Evolutionary conservation across 2,797 vertebrate species (phyloP).

Genomic region (Columba guinea): DNA sequence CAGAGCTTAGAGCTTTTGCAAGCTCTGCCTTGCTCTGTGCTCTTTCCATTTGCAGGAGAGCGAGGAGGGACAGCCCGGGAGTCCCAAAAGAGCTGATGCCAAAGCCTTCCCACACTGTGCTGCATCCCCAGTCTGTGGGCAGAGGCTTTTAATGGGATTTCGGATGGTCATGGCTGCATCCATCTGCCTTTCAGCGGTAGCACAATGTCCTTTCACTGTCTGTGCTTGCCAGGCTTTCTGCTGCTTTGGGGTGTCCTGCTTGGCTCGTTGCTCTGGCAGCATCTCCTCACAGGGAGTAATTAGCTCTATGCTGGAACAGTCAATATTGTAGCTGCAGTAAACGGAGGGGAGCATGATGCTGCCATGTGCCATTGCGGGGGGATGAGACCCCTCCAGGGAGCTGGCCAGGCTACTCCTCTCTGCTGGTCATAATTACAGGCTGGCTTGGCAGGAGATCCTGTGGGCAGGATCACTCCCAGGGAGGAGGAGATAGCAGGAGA

Average conservation of each 20-base stretch:
- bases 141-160: not conserved
- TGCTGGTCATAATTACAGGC: not conserved
- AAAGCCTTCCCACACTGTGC: not conserved
- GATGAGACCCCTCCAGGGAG: not conserved
- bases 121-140: not conserved
- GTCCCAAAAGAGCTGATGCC: not conserved
- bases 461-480: not conserved
- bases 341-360: not conserved
- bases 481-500: not conserved
- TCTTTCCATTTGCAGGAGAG: not conserved
- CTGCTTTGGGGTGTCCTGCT: not conserved
- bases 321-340: not conserved
- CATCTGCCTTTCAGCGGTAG: not conserved
- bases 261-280: not conserved
- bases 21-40: not conserved
- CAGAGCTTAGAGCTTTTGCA: not conserved
- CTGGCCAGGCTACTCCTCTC: not conserved
- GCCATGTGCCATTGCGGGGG: not conserved
- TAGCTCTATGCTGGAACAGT: not conserved
- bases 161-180: not conserved
- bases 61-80: not conserved
- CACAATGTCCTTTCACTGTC: not conserved
- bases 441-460: not conserved
- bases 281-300: conserved; percentile 1
- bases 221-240: not conserved